Evolutionary conservation across 2,888 invertebrate species (phyloP), one percentile per base, ranked within the genome.

Genomic region (Petrolisthes manimaculis): DNA sequence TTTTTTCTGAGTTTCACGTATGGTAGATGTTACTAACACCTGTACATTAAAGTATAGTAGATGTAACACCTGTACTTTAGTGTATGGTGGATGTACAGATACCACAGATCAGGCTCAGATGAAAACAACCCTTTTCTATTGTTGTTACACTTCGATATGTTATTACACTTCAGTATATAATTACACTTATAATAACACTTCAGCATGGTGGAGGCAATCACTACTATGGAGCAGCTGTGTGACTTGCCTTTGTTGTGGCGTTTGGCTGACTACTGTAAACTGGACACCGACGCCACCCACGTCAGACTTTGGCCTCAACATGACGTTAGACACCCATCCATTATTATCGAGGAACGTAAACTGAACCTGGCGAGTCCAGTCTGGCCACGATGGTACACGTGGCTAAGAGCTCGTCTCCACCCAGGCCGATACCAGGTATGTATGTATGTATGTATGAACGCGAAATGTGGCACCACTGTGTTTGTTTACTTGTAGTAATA

Each of bases 281-380:
- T 88, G 74, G 80, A 84, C 67, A 83, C 81, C 51, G n/a, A 69
- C 37, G 55, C 79, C 14, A 74, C 80, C 5, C 88, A 88, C 84
- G 88, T 88, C 71, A 56, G 84, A n/a, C 81, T 88, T 9, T 88
- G 88, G 88, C 88, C 88, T 4, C 84, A 84, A 75, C 84, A 84
- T 4, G 88, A 88, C 79, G 80, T 56, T 9, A 55, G 88, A 18
- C 81, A 81, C 54, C 84, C 88, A 2, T 61, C 79, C 37, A 80
- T 88, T 53, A 69, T 79, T 12, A 84, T 88, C 53, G 80, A 84
- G 81, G 51, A 55, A 54, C 79, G 67, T 21, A 84, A 84, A 53
- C 24, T 71, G 21, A 8, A 56, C n/a, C 24, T 18, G 8, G 51
- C n/a, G n/a, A 53, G 61, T 56, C 51, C 80, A 3, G 9, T 37